A percentile compares a stretch with the other conserved stretches of the same genome.
Conservation (phyloP, 2,797 vertebrate genomes). For the Pangasius larnaudii region DNA sequence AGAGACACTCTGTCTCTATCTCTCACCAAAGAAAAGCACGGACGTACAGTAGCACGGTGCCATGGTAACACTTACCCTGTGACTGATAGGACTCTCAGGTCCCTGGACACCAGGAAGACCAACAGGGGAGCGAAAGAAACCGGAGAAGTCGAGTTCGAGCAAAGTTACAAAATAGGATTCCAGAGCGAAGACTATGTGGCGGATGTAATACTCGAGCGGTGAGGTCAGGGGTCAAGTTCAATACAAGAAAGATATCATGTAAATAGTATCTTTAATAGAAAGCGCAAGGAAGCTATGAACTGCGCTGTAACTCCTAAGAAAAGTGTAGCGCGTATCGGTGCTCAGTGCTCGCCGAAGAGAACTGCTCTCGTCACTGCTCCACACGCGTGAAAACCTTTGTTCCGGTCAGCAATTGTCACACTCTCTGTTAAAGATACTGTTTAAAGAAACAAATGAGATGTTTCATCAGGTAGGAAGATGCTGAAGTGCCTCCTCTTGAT, state of each 20-base stretch:
- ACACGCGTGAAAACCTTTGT: background rate
- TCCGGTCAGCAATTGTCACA: too few relatives aligned
- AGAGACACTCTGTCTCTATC: background rate
- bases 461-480: background rate
- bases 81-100: conserved; percentile 50
- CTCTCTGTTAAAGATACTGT: background rate
- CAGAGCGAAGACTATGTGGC: background rate
- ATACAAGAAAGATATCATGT: background rate
- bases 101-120: conserved; percentile 46
- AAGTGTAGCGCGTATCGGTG: background rate
- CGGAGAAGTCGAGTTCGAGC: background rate
- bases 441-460: background rate
- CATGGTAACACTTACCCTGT: conserved; percentile 53
- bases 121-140: conserved; percentile 21
- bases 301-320: background rate
- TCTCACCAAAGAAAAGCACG: background rate
- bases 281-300: background rate
- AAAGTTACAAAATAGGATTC: background rate
- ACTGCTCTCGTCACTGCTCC: background rate
- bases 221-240: background rate
- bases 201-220: background rate
- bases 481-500: background rate
- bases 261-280: background rate
- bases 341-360: background rate
- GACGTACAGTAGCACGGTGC: conserved; percentile 17